Evolutionary conservation across 2,797 vertebrate genomes (phyloP).

Genomic region (Cryptoprocta ferox): DNA sequence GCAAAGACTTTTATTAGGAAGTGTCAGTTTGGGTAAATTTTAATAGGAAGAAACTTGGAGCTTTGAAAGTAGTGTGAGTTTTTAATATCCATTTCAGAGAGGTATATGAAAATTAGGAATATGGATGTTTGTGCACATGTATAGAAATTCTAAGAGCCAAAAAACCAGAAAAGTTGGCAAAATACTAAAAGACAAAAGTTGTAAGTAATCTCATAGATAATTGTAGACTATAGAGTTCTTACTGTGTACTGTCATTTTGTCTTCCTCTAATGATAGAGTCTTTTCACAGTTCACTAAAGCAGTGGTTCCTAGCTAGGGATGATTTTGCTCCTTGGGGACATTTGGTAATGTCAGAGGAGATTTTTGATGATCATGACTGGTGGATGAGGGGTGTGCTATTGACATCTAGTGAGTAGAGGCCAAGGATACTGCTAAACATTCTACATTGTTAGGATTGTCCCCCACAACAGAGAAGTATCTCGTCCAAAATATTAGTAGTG

Average conservation of each 20-base stretch:
- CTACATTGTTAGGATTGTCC: neutral
- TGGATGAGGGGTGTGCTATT: neutral
- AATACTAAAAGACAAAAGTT: neutral
- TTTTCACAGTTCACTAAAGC: neutral
- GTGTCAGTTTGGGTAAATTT: neutral
- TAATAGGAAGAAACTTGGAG: conserved; percentile 15
- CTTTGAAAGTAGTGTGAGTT: conserved; percentile 30
- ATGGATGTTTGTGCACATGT: neutral
- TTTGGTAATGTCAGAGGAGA: neutral
- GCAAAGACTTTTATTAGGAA: neutral
- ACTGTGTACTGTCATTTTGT: neutral
- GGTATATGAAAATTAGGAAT: neutral
- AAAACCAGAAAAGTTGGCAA: neutral
- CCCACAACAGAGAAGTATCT: neutral
- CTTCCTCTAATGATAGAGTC: neutral
- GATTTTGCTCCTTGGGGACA: neutral
- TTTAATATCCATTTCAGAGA: neutral
- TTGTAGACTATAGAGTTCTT: neutral
- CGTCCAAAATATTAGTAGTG: neutral
- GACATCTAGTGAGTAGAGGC: neutral
- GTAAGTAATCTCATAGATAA: conserved; percentile 13
- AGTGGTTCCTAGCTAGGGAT: neutral
- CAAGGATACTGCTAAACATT: neutral
- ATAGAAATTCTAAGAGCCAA: conserved; percentile 17
- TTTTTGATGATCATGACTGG: neutral